Evolutionary conservation across 2,797 vertebrate species (phyloP), one percentile per base, ranked within the genome.

Genomic region (Myripristis jacobus): DNA sequence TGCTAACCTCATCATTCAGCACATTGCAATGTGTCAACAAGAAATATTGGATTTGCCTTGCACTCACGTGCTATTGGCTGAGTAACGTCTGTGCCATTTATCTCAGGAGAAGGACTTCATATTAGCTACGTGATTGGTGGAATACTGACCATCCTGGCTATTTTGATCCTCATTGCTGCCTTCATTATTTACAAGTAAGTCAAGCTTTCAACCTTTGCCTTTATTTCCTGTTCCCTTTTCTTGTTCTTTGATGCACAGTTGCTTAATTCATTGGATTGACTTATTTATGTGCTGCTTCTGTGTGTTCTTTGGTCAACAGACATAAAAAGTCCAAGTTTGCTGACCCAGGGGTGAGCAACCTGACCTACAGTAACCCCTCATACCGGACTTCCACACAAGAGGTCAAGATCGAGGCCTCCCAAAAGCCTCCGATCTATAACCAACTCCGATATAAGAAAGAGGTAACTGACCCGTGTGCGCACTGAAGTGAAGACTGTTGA

Each of bases 351-450:
- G 90, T 98, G 90, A 96, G 96, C 69, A 99, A 97, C 84, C 91
- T 99, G 67, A 99, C 97, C 16, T 99, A 99, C 91, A 99, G 96
- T 86, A 99, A 99, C 83, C 98, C 98, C 9, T 99, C 97, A 0
- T 99, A 99, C 77, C 92, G 97, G 48, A 98, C 97, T 0, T 99
- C 98, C 38, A 99, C 97, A 0, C 98, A 99, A 77, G 98, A 99
- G 79, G 98, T 99, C 56, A 99, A 99, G 91, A 97, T 99, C 3
- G 98, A 99, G 92, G 93, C 96, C 0, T 88, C 95, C 25, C 97
- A 97, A 31, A 97, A 98, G 83, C 96, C 96, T 29, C 88, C 94
- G 0, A 96, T 97, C 86, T 98, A 99, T 91, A 97, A 97, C 84
- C 97, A 98, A 86, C 92, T 98, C 46, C 97, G 96, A 88, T 97